Base-by-base conservation (phyloP, 2,797 vertebrate genomes). In the Micrastur ruficollis region DNA sequence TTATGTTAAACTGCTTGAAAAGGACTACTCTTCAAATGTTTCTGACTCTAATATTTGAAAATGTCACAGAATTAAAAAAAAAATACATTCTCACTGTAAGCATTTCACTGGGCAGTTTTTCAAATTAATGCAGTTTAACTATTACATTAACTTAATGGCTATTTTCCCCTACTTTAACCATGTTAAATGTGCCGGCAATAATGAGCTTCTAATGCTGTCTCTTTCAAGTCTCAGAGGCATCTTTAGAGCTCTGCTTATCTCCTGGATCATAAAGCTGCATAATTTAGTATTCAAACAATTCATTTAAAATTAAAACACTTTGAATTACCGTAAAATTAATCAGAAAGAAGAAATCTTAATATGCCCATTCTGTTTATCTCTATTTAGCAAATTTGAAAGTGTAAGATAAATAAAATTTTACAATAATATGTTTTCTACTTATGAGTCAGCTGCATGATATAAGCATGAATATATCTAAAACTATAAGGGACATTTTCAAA, bases 221-320 rank as follows among this genome's bases (percentile, higher is more conserved):
- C 96, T 97, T 96, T 97, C 87, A 94, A 98, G 97, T 98, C 98
- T 98, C 98, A 97, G 96, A 98, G 98, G 98, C 97, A 97, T 98
- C 97, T 98, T 98, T 98, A 98, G 96, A 97, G 96, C 94, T 85
- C 97, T 96, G 97, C 98, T 98, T 98, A 98, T 98, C 98, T 98
- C 96, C 89, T 98, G 98, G 97, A 98, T 98, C 98, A 98, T 98
- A 98, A 98, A 98, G 97, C 97, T 97, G 98, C 97, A 97, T 98
- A 98, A 98, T 98, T 98, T 98, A 98, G 98, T 98, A 98, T 98
- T 98, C 97, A 98, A 98, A 98, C 98, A 98, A 98, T 98, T 98
- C 97, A 98, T 98, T 98, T 98, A 98, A 98, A 98, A 96, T 63
- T 42, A 91, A 97, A 98, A 97, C 96, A 96, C 96, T 98, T 91